A percentile compares a stretch with the other conserved stretches of the same genome.
phyloP scores from a whole-genome alignment of 2,113 vertebrate genomes.

The Toxotes jaculatrix region DNA sequence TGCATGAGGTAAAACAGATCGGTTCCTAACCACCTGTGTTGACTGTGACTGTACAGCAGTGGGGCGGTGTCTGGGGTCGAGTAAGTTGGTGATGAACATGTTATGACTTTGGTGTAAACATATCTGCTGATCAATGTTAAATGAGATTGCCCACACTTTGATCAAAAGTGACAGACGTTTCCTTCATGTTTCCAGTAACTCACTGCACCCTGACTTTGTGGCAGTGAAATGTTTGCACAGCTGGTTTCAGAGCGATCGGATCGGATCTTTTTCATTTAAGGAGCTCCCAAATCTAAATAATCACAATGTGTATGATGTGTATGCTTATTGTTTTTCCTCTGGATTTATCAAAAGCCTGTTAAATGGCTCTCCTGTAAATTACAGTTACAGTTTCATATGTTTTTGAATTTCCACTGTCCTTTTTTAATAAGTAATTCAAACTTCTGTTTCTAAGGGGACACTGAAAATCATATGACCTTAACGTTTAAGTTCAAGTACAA shows the following conservation, averaged over 20 bases:
- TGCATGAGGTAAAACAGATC: too few species aligned
- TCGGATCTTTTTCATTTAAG: neutral
- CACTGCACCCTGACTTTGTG: neutral
- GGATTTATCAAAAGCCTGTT: neutral
- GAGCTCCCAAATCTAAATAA: neutral
- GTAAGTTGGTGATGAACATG: neutral
- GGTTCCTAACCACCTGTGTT: neutral
- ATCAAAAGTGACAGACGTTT: slow-evolving; percentile 4
- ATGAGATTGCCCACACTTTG: neutral
- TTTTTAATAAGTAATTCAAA: neutral
- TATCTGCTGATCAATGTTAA: slow-evolving; percentile 1
- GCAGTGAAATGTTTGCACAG: neutral
- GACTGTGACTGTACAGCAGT: too few species aligned
- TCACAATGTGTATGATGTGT: neutral
- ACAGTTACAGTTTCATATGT: too few species aligned
- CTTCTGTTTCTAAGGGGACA: neutral
- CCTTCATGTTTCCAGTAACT: neutral
- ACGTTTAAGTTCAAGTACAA: neutral
- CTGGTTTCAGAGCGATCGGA: neutral
- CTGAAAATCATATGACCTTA: neutral
- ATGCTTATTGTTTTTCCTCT: neutral
- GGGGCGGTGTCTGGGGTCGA: rapidly evolving
- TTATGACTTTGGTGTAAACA: neutral
- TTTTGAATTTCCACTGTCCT: neutral
- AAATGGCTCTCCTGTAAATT: neutral